Percentiles rank a stretch among this genome's conserved stretches.
Evolutionary conservation across 2,888 invertebrate genomes (phyloP).

Genomic region (Sinohyriopsis cumingii): DNA sequence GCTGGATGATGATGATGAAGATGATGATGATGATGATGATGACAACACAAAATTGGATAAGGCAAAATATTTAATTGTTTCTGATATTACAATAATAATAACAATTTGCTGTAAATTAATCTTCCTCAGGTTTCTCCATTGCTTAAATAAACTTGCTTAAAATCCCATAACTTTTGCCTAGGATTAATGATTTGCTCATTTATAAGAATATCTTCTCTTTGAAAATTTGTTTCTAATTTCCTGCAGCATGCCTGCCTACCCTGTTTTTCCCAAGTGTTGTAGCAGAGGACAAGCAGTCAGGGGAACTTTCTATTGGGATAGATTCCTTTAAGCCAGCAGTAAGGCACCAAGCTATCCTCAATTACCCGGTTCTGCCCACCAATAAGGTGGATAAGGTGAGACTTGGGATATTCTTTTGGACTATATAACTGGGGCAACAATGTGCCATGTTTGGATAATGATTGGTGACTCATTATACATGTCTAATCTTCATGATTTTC

Average conservation of each 20-base stretch:
- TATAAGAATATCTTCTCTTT: too few relatives aligned
- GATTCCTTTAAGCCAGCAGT: conserved; percentile 73
- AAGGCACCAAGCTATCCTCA: conserved; percentile 68
- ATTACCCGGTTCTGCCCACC: conserved; percentile 72
- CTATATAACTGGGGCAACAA: neutral
- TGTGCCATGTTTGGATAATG: neutral
- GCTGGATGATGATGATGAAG: conserved; percentile 6
- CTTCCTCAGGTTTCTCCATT: neutral
- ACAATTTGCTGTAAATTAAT: neutral
- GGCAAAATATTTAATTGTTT: neutral
- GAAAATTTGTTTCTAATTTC: conserved; percentile 4
- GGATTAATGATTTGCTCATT: too few relatives aligned
- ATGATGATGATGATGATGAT: conserved; percentile 8
- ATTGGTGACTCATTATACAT: too few relatives aligned
- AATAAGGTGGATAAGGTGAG: conserved; percentile 73
- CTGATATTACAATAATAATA: neutral
- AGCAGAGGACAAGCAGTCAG: conserved; percentile 70
- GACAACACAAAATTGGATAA: neutral
- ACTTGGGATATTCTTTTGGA: neutral
- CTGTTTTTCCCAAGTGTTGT: conserved; percentile 76
- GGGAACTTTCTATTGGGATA: conserved; percentile 70
- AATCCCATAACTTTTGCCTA: too few relatives aligned
- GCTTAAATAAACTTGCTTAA: too few relatives aligned
- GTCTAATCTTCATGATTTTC: too few relatives aligned
- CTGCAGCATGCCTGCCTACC: conserved; percentile 75